phyloP scores from a whole-genome alignment of 2,888 invertebrate species.

The Alloplasta piceator region DNA sequence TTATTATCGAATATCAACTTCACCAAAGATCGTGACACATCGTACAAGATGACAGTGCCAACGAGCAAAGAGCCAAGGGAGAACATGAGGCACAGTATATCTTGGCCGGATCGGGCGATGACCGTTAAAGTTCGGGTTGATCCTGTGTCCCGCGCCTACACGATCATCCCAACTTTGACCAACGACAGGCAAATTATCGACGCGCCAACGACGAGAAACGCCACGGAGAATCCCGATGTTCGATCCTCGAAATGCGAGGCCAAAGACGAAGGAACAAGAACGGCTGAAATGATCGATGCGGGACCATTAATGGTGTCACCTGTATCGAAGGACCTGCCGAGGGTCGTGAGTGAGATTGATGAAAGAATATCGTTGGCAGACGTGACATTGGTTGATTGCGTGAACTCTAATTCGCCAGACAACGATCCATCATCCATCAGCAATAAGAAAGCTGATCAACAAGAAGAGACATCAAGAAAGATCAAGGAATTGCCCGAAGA shows the following conservation, averaged over 20 bases:
- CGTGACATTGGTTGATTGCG: conserved; percentile 16
- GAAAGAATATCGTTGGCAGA: conserved; percentile 19
- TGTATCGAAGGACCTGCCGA: conserved; percentile 14
- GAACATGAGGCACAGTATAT: conserved; percentile 77
- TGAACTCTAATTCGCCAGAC: conserved; percentile 32
- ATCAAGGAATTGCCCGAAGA: neutral
- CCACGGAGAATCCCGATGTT: too few relatives aligned
- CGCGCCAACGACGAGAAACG: conserved; percentile 13
- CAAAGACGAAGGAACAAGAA: neutral
- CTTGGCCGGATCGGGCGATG: conserved; percentile 76
- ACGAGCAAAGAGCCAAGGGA: conserved; percentile 63
- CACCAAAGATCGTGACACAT: conserved; percentile 15
- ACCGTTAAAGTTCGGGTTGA: conserved; percentile 77
- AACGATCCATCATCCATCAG: conserved; percentile 43
- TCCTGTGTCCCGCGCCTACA: conserved; percentile 76
- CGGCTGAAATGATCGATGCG: conserved; percentile 24
- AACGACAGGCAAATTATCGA: conserved; percentile 65
- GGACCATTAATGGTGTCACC: neutral
- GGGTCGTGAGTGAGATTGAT: neutral
- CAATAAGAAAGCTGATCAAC: neutral
- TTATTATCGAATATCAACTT: too few relatives aligned
- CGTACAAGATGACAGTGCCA: conserved; percentile 66
- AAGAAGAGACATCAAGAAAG: neutral
- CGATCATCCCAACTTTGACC: conserved; percentile 73
- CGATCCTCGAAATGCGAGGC: neutral